Percentiles rank a stretch among this genome's conserved stretches.
Conservation (phyloP, 2,888 invertebrate species). For the Mimachlamys varia region DNA sequence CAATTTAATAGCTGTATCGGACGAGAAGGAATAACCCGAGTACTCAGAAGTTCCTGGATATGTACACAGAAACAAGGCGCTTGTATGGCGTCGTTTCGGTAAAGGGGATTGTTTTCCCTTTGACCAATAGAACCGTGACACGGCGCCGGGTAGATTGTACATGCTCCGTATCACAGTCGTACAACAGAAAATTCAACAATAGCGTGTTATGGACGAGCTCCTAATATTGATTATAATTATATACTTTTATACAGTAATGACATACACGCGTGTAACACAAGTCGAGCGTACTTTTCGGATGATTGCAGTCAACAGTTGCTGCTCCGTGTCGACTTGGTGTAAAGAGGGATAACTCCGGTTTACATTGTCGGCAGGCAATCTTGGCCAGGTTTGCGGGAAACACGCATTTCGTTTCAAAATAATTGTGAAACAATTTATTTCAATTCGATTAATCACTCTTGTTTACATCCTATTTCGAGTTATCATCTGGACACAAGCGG, state of each 20-base stretch:
- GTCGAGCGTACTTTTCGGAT: neutral
- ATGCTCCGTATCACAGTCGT: neutral
- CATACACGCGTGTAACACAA: neutral
- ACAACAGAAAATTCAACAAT: neutral
- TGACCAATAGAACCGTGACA: neutral
- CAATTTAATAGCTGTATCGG: no score
- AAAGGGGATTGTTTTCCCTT: neutral
- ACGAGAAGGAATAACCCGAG: no score
- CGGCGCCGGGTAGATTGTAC: neutral
- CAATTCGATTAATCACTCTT: no score
- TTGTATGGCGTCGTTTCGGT: neutral
- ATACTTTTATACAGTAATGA: neutral
- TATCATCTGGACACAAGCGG: no score
- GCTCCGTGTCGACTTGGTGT: neutral
- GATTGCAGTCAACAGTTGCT: neutral
- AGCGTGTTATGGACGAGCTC: neutral
- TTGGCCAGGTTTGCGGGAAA: no score
- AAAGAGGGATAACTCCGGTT: neutral
- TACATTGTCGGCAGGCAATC: no score
- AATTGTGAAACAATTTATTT: no score
- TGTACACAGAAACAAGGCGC: no score
- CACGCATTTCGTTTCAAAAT: no score
- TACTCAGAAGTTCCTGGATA: no score
- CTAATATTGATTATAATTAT: neutral
- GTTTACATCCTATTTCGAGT: no score